phyloP scores from a whole-genome alignment of 2,888 invertebrate species.

The Pristionchus fissidentatus region DNA sequence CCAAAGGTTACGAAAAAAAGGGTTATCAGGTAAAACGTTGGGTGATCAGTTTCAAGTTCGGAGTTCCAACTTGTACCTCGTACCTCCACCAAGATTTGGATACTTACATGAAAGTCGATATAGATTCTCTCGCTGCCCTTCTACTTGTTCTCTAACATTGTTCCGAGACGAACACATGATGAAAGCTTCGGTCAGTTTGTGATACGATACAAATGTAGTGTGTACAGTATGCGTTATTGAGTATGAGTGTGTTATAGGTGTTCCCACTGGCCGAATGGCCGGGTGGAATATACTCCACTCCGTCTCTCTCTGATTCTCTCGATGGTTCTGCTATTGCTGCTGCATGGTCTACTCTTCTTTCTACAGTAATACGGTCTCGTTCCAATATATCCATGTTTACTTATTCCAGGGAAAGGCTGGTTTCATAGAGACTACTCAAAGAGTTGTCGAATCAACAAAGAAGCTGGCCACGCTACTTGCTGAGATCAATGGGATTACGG shows the following conservation, averaged over 20 bases:
- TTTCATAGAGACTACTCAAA: constrained; percentile 28
- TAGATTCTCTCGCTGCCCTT: background rate
- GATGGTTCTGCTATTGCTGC: constrained; percentile 79
- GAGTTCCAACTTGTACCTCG: no score
- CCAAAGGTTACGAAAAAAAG: no score
- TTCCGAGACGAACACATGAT: constrained; percentile 35
- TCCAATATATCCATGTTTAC: background rate
- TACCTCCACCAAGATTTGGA: background rate
- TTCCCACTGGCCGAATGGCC: background rate
- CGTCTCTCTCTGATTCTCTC: constrained; percentile 22
- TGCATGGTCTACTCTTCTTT: constrained; percentile 71
- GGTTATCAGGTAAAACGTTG: no score
- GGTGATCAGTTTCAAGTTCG: no score
- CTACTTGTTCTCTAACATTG: constrained; percentile 23
- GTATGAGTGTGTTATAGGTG: no score
- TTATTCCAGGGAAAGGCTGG: constrained; percentile 19
- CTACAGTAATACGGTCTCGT: background rate
- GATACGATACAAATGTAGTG: no score
- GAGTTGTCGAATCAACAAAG: constrained; percentile 1
- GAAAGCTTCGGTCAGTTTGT: constrained; percentile 20
- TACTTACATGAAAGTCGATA: no score
- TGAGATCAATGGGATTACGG: constrained; percentile 31
- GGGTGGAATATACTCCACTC: constrained; percentile 42
- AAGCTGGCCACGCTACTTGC: background rate
- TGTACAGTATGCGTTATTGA: no score